Evolutionary conservation across 2,113 vertebrate genomes (phyloP).

Genomic region (Hydrochoerus hydrochaeris): DNA sequence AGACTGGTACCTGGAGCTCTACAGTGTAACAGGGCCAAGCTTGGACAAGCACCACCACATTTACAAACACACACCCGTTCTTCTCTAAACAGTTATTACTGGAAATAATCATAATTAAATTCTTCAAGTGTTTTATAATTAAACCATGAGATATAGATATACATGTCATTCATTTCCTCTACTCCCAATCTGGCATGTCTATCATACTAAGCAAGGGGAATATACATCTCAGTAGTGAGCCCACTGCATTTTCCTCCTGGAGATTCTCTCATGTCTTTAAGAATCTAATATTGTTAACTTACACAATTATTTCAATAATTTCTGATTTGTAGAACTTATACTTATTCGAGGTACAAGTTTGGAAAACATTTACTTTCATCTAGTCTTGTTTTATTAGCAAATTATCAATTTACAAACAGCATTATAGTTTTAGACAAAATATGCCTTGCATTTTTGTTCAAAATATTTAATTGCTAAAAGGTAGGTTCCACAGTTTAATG

Average conservation of each 20-base stretch:
- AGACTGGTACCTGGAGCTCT: not conserved
- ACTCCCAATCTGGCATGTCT: not conserved
- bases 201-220: not conserved
- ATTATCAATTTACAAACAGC: not conserved
- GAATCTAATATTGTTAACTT: not conserved
- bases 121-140: not conserved
- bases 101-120: not conserved
- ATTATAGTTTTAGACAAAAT: not conserved
- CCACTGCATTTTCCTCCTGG: not conserved
- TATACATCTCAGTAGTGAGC: not conserved
- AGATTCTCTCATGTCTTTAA: not conserved
- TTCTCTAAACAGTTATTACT: not conserved
- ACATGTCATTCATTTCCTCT: too few relatives aligned
- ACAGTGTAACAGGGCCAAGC: not conserved
- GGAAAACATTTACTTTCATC: not conserved
- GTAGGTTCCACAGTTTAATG: not conserved
- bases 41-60: not conserved
- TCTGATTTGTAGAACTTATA: not conserved
- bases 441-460: not conserved
- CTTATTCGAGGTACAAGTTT: not conserved
- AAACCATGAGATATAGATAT: not conserved
- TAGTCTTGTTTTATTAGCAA: not conserved
- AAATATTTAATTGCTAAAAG: not conserved
- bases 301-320: not conserved
- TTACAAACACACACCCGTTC: not conserved